Evolutionary conservation across 2,113 vertebrate genomes (phyloP).

Genomic region (Actinemys pallida): DNA sequence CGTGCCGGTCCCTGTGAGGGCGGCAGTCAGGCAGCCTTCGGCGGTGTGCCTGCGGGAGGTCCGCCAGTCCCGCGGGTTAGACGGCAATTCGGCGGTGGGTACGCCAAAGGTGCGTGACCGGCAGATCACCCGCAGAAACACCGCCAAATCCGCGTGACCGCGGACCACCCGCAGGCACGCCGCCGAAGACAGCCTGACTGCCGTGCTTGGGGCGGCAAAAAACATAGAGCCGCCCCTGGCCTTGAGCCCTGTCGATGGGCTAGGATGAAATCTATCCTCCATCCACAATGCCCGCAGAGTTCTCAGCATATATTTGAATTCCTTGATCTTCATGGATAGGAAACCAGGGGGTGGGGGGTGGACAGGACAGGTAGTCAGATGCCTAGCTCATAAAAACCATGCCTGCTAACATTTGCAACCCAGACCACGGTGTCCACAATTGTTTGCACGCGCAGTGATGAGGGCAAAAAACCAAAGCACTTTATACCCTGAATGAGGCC

Average conservation of each 20-base stretch:
- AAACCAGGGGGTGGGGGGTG: background rate
- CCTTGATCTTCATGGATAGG: background rate
- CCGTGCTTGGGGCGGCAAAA: no score
- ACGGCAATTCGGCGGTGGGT: no score
- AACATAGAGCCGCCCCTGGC: no score
- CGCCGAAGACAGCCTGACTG: no score
- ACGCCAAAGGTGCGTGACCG: no score
- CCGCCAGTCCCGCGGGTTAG: no score
- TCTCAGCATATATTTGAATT: background rate
- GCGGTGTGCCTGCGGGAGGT: no score
- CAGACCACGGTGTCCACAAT: slow-evolving; percentile 9
- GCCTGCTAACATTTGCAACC: slow-evolving; percentile 50
- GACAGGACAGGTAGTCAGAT: slow-evolving; percentile 14
- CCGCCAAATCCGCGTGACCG: no score
- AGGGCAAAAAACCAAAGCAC: slow-evolving; percentile 24
- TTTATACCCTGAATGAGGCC: slow-evolving; percentile 19
- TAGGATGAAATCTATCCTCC: background rate
- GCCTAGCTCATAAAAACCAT: slow-evolving; percentile 60
- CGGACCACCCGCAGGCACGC: no score
- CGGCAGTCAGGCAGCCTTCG: no score
- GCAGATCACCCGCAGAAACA: no score
- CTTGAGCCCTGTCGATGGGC: background rate
- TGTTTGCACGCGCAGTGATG: background rate
- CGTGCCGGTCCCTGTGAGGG: no score
- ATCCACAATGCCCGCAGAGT: background rate